Conservation (phyloP, 2,888 invertebrate species). For the Spodoptera exigua region DNA sequence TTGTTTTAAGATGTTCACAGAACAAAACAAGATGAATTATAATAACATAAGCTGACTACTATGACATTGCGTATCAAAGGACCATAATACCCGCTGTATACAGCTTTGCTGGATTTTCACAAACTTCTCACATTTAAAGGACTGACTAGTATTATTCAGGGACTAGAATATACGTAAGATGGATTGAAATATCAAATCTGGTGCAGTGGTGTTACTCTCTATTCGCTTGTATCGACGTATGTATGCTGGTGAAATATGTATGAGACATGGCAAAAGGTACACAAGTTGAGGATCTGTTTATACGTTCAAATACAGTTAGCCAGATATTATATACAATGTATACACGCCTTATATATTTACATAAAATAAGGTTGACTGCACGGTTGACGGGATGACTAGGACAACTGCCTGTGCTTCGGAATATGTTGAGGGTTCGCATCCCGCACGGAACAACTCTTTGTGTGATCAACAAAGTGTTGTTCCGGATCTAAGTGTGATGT, state of each 20-base stretch:
- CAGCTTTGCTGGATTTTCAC: conserved; percentile 11
- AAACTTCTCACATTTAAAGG: conserved; percentile 17
- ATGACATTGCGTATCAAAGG: neutral
- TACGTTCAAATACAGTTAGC: conserved; percentile 1
- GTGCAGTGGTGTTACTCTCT: conserved; percentile 55
- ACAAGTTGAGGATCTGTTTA: conserved; percentile 13
- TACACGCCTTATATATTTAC: no score
- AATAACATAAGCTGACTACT: no score
- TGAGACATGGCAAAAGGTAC: conserved; percentile 27
- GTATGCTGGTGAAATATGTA: conserved; percentile 42
- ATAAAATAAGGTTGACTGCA: no score
- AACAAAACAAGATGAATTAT: no score
- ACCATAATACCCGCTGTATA: neutral
- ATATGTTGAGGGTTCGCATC: no score
- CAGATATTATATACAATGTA: no score
- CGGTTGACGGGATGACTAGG: no score
- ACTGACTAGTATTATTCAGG: conserved; percentile 13
- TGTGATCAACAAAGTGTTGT: no score
- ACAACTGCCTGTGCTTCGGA: no score
- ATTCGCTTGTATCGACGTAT: conserved; percentile 24
- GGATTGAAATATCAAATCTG: conserved; percentile 54
- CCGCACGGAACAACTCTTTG: no score
- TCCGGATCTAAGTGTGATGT: no score
- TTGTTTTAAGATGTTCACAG: no score
- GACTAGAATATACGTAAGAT: conserved; percentile 34